These are phyloP conservation scores for Rallus crepitans DNA, from an alignment of 2,797 vertebrate species.

Conservation along the genomic window DNA sequence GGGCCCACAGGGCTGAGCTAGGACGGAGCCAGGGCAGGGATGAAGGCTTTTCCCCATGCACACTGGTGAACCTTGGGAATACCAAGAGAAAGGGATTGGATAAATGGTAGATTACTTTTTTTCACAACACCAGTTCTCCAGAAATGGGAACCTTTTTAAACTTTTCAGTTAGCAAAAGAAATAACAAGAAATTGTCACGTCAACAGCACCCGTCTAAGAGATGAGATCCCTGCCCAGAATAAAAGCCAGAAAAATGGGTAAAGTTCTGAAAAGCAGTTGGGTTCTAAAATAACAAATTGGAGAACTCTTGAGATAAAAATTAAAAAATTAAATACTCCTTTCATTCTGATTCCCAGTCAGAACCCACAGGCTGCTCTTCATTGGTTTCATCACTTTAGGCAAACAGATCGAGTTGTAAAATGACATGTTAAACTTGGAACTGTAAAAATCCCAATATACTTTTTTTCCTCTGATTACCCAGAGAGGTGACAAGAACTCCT, in stretches of 20 bases:
- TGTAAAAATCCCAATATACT: not conserved
- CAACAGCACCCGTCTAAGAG: not conserved
- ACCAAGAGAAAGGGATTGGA: accelerated
- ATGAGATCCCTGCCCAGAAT: accelerated
- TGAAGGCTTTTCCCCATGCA: not conserved
- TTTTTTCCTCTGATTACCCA: not conserved
- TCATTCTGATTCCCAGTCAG: not conserved
- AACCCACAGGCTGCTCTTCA: not conserved
- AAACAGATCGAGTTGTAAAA: not conserved
- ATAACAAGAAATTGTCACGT: not conserved
- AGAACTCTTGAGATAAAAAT: not conserved
- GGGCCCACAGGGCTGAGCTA: not conserved
- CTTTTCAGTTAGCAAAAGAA: not conserved
- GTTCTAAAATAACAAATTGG: not conserved
- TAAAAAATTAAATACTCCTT: accelerated
- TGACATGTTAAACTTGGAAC: accelerated
- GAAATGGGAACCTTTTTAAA: accelerated
- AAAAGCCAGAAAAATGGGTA: not conserved
- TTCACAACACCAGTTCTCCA: not conserved
- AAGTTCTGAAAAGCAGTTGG: not conserved
- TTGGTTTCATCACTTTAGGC: not conserved
- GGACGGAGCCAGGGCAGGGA: accelerated
- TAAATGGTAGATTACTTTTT: not conserved
- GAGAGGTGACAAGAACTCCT: not conserved
- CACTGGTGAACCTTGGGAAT: accelerated